Percentiles rank a stretch among this genome's conserved stretches.
These are phyloP conservation scores for Bothrops jararaca DNA, from an alignment of 2,113 vertebrate species.

Conservation along the genomic window DNA sequence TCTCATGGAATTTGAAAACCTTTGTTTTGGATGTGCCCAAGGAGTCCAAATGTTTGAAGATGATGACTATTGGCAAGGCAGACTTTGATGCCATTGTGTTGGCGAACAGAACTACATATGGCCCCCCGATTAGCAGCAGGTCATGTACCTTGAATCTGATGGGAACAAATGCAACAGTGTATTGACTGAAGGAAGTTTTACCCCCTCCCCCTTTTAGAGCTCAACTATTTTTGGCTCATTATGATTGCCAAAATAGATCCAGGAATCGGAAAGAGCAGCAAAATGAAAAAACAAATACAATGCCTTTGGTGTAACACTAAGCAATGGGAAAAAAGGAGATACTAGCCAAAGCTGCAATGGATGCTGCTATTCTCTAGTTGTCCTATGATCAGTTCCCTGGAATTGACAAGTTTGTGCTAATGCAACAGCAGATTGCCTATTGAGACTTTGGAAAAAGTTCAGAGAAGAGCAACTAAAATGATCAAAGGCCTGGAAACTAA, in stretches of 20 bases:
- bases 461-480: too few species aligned
- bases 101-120: neutral
- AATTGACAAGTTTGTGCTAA: too few species aligned
- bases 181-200: neutral
- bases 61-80: neutral
- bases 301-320: neutral
- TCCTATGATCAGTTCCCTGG: too few species aligned
- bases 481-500: too few species aligned
- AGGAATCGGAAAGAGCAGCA: neutral
- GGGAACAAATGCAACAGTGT: neutral
- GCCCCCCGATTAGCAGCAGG: neutral
- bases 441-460: too few species aligned
- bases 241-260: neutral
- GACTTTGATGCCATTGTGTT: neutral
- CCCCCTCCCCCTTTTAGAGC: neutral
- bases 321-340: neutral
- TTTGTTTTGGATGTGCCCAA: neutral
- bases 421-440: neutral
- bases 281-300: neutral
- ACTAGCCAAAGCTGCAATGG: neutral
- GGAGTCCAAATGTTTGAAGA: neutral
- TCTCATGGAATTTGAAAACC: neutral
- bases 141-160: neutral
- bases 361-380: too few species aligned
- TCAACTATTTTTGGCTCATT: neutral